Evolutionary conservation across 2,888 invertebrate species (phyloP), one percentile per base, ranked within the genome.

Genomic region (Sinotaia quadrata): DNA sequence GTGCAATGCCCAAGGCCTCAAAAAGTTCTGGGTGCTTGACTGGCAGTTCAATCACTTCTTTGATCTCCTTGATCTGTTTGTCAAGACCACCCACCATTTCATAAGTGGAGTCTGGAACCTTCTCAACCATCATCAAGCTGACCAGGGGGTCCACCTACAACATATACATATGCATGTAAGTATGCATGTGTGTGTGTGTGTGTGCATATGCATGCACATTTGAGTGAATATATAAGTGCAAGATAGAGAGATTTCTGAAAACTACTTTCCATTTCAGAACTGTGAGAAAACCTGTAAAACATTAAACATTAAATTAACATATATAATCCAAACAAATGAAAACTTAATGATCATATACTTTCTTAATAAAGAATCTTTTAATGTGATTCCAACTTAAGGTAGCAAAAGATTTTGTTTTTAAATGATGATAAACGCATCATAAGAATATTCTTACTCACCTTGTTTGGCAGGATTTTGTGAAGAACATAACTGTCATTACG

Each of bases 121-220:
- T 99, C 88, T 99, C 99, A 0, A 99, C 99, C 99, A 99, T 99
- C 99, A 99, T 99, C 72, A 99, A 92, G 0, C 98, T 98, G 0
- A 99, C 99, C 69, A 99, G 90, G 0, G 99, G 99, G 91, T 99
- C 99, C 2, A 99, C 97, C 87, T 74, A 37, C 10, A 18, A 57
- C 8, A 10, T 47, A 2, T 47, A 5, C 7, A 24, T n/a, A 21
- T 21, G 4, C 15, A 41, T 44, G 7, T n/a, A 24, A n/a, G n/a
- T n/a, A n/a, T n/a, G n/a, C n/a, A n/a, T n/a, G n/a, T n/a, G n/a
- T n/a, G n/a, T n/a, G n/a, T n/a, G n/a, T n/a, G n/a, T n/a, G n/a
- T n/a, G n/a, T n/a, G n/a, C n/a, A n/a, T n/a, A n/a, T n/a, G n/a
- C n/a, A n/a, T n/a, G n/a, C n/a, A n/a, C n/a, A n/a, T n/a, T n/a